Base-by-base conservation (phyloP, 1,140 invertebrate species). In the Orchesella cincta region DNA sequence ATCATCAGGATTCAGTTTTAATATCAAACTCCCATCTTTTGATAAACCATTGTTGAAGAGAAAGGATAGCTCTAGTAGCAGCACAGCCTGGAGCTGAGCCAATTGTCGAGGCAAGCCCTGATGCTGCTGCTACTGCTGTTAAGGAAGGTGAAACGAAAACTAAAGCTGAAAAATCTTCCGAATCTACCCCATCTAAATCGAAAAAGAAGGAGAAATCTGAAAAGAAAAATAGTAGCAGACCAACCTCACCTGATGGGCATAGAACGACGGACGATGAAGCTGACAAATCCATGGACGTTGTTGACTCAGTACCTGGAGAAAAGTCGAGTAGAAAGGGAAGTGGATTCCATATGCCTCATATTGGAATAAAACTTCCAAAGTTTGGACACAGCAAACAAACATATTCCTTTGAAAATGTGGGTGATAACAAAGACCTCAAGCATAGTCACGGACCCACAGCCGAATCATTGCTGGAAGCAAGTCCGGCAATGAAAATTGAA, bases 371-470 rank as follows among this genome's bases (percentile, higher is more conserved):
- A 77, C 54, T 81, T 0, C 80, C 80, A 20, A 79, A 79, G 75
- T 81, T 81, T 74, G 78, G 77, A 23, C 73, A 71, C 46, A 82
- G 77, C 57, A 80, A 82, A 72, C 79, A 82, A n/a, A 80, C 74
- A 12, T 80, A 80, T 46, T 80, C 79, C 14, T 80, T 80, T 73
- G 79, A 80, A 39, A 76, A 76, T 39, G 51, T 36, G 8, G 73
- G 64, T 57, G 73, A 76, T 29, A 70, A 71, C 31, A 75, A 75
- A 39, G 39, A 57, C 62, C 31, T 67, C 1, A 67, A 67, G 31
- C 62, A 67, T n/a, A 67, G 62, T 67, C 62, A 67, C 23, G 62
- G 62, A 2, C 62, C 62, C 29, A 67, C 62, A 12, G 62, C 62
- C 29, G 62, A 67, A 67, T 26, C 62, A 16, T 31, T 67, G 62